Evolutionary conservation across 23 tunicate species (phyloP).

Genomic region (Botrylloides violaceus): DNA sequence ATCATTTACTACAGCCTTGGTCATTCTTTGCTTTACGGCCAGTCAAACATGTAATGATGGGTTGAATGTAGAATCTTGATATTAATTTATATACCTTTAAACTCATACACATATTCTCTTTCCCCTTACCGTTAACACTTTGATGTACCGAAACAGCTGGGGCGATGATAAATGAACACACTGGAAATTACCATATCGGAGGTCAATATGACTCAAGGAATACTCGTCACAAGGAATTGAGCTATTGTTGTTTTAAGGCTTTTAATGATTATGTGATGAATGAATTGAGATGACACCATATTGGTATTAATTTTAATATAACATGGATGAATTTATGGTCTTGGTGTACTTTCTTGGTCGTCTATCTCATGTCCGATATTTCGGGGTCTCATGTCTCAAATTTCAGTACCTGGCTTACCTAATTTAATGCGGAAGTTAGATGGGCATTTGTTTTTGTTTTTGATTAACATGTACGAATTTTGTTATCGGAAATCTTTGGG

Average conservation of each 20-base stretch:
- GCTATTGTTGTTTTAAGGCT: background rate
- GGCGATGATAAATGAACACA: background rate
- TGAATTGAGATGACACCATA: no score
- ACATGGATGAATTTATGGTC: no score
- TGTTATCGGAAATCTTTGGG: no score
- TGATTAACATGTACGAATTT: no score
- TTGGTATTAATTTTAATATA: no score
- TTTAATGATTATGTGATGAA: no score
- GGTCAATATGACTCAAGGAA: background rate
- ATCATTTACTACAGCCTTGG: background rate
- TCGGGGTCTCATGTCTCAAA: no score
- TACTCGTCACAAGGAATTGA: background rate
- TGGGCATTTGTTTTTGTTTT: no score
- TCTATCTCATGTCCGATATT: no score
- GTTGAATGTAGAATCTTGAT: background rate
- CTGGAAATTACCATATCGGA: background rate
- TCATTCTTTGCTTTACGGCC: background rate
- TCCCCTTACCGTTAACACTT: background rate
- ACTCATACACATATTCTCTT: background rate
- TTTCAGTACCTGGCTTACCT: no score
- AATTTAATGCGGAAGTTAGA: no score
- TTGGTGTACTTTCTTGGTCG: no score
- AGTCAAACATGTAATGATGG: background rate
- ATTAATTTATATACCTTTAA: background rate
- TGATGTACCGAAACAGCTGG: constrained; percentile 1